Base-by-base conservation (phyloP, 2,113 vertebrate species). In the Uropsilus gracilis region DNA sequence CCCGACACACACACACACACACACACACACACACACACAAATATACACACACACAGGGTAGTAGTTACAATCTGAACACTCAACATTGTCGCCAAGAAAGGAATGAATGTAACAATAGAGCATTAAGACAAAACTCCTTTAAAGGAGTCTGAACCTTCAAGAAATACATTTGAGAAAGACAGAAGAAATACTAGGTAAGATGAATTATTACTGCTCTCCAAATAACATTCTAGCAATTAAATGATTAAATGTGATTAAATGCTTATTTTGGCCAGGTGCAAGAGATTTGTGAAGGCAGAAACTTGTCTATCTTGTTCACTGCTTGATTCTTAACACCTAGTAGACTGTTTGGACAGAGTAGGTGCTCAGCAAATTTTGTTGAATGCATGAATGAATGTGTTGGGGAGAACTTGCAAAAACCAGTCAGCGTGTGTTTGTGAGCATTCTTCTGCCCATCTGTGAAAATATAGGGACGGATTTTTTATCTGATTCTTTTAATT, bases 401-500 rank as follows among this genome's bases (percentile, higher is more conserved):
- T 64, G 66, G 55, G 4, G 16, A 89, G 32, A 93, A 77, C 28
- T 37, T 39, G 68, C 37, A 24, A 83, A 91, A 50, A 16, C 18
- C 69, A 63, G 42, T 3, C 20, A 13, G 22, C 75, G 8, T 83
- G 12, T 10, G 16, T 83, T 66, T 86, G 20, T 53, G 89, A 84
- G 44, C 34, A 53, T 87, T 80, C 46, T 87, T 80, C 46, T 28
- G 12, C 30, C 22, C 24, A 7, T 57, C 63, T 69, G 28, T 59
- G 53, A 90, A 76, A 92, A 8, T 82, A 13, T 13, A 61, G 44
- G n/a, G 73, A 64, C 8, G 32, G 46, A 73, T 86, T 96, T 94
- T 94, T 97, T 97, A 93, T 93, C 89, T 94, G 95, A 88, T 96
- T 96, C 96, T 96, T 95, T 92, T 93, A 90, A 82, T 26, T 0